phyloP scores from a whole-genome alignment of 1,140 invertebrate genomes.

The Nasonia longicornis region DNA sequence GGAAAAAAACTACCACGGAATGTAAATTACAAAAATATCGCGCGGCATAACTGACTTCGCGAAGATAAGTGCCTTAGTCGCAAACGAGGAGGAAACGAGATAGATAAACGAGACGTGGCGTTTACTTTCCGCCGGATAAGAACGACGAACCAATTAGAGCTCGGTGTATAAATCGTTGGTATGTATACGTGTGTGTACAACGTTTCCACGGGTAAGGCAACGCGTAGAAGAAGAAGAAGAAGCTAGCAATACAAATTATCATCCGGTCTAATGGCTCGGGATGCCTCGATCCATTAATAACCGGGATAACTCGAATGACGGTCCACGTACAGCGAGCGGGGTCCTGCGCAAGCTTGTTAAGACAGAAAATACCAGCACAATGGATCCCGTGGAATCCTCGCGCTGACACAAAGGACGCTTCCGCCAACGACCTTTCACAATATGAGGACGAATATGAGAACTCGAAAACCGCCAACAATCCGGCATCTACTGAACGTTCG shows the following conservation, averaged over 20 bases:
- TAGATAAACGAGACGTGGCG: neutral
- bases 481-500: neutral
- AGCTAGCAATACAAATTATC: neutral
- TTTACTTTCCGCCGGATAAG: neutral
- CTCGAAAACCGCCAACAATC: neutral
- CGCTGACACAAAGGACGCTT: neutral
- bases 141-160: neutral
- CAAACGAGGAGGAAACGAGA: neutral
- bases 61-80: neutral
- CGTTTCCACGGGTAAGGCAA: neutral
- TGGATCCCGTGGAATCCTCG: neutral
- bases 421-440: neutral
- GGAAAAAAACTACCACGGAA: neutral
- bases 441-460: neutral
- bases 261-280: neutral
- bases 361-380: neutral
- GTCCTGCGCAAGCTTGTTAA: neutral
- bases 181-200: neutral
- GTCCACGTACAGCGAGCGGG: no score
- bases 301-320: neutral
- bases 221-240: neutral
- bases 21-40: neutral
- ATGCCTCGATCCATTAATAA: neutral
- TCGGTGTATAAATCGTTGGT: neutral
- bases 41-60: neutral